Percentiles rank a stretch among this genome's conserved stretches.
phyloP scores from a whole-genome alignment of 2,113 vertebrate genomes.

The Hypanus sabinus region DNA sequence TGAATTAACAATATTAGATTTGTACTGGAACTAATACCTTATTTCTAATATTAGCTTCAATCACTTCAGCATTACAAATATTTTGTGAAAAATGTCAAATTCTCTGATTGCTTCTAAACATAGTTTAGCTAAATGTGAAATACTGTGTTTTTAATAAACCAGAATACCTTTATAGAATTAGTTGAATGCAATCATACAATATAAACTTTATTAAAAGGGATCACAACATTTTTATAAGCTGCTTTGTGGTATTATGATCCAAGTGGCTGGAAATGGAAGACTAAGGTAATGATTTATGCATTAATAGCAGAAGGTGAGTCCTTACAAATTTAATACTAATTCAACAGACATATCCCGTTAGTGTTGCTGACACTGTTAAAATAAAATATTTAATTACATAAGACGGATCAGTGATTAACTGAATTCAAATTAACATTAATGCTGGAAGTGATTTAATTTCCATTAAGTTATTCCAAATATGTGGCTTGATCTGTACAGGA shows the following conservation, averaged over 20 bases:
- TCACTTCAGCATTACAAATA: background rate
- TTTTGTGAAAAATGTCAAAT: background rate
- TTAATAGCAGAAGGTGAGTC: background rate
- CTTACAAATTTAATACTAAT: background rate
- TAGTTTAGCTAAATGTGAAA: background rate
- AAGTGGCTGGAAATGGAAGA: background rate
- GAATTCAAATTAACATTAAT: slow-evolving; percentile 24
- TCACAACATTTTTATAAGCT: background rate
- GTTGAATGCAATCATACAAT: background rate
- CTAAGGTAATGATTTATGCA: background rate
- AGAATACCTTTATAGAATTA: background rate
- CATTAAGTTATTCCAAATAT: slow-evolving; percentile 23
- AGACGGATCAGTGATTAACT: background rate
- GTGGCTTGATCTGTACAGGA: background rate
- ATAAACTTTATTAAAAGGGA: background rate
- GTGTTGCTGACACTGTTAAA: background rate
- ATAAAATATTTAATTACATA: slow-evolving; percentile 23
- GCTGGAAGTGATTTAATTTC: slow-evolving; percentile 17
- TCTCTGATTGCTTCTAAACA: background rate
- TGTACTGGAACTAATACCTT: background rate
- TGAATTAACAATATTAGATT: background rate
- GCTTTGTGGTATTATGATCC: too few relatives aligned
- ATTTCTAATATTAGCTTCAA: slow-evolving; percentile 16
- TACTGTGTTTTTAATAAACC: background rate
- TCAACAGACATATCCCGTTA: background rate